phyloP scores from a whole-genome alignment of 2,113 vertebrate genomes.

The Labrus mixtus region DNA sequence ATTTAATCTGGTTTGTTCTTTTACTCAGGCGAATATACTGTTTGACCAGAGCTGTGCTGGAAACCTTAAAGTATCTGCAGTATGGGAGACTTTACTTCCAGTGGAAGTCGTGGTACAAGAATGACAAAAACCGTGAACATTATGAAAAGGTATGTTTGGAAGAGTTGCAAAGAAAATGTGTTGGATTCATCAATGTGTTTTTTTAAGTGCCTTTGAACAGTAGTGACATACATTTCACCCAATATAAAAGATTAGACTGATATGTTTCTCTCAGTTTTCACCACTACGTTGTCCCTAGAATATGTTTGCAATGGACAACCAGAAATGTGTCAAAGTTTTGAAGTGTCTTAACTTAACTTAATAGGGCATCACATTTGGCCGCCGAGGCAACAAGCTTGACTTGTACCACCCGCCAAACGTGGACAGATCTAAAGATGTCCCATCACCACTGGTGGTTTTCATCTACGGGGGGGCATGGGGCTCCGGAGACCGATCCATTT shows the following conservation, averaged over 20 bases:
- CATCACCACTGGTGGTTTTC: slow-evolving; percentile 76
- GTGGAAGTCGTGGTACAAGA: slow-evolving; percentile 79
- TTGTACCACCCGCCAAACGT: slow-evolving; percentile 73
- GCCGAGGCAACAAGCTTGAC: slow-evolving; percentile 80
- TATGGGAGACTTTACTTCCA: slow-evolving; percentile 81
- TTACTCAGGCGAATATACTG: slow-evolving; percentile 75
- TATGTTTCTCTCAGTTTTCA: neutral
- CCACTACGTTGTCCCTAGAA: neutral
- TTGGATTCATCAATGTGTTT: neutral
- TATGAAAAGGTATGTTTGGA: slow-evolving; percentile 76
- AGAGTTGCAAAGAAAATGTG: neutral
- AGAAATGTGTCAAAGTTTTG: neutral
- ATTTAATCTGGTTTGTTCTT: neutral
- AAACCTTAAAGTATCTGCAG: slow-evolving; percentile 78
- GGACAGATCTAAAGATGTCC: slow-evolving; percentile 5
- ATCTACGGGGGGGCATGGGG: slow-evolving; percentile 84
- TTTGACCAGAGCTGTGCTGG: slow-evolving; percentile 78
- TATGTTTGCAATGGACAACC: neutral
- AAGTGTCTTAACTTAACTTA: neutral
- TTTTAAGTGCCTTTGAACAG: neutral
- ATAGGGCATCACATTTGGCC: slow-evolving; percentile 80
- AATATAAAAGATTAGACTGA: neutral
- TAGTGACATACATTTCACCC: neutral
- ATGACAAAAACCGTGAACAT: slow-evolving; percentile 72
- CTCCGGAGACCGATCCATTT: slow-evolving; percentile 79